Evolutionary conservation across 2,113 vertebrate genomes (phyloP).

Genomic region (Leucosticte australis): DNA sequence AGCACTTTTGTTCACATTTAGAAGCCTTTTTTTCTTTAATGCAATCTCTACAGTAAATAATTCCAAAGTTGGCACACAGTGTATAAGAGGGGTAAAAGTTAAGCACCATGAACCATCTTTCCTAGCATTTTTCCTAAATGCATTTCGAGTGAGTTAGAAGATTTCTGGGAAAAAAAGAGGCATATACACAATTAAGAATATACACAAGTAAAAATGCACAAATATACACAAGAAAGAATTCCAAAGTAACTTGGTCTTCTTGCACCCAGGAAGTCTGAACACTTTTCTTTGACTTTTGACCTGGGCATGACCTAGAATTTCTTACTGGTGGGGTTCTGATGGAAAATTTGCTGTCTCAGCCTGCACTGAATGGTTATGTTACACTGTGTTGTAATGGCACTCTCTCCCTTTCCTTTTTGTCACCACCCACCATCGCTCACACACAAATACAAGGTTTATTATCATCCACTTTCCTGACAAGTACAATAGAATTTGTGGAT

Average conservation of each 20-base stretch:
- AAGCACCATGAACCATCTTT: neutral
- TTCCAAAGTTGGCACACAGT: neutral
- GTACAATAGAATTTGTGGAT: neutral
- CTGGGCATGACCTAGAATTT: neutral
- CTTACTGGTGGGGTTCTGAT: neutral
- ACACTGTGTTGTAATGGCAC: neutral
- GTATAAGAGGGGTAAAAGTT: accelerated
- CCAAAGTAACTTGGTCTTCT: neutral
- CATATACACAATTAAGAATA: neutral
- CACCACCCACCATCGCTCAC: accelerated
- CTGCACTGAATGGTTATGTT: accelerated
- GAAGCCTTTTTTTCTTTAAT: neutral
- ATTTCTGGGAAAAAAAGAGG: neutral
- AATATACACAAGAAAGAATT: neutral
- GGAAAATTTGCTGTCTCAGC: neutral
- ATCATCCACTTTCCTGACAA: neutral
- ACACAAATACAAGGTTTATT: neutral
- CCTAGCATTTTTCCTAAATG: neutral
- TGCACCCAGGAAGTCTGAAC: neutral
- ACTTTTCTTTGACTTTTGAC: neutral
- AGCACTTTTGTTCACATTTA: neutral
- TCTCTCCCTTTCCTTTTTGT: neutral
- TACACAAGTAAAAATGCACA: neutral
- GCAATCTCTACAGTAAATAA: neutral
- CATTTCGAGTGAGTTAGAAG: neutral